phyloP scores from a whole-genome alignment of 1,140 invertebrate genomes.

The Lineus longissimus region DNA sequence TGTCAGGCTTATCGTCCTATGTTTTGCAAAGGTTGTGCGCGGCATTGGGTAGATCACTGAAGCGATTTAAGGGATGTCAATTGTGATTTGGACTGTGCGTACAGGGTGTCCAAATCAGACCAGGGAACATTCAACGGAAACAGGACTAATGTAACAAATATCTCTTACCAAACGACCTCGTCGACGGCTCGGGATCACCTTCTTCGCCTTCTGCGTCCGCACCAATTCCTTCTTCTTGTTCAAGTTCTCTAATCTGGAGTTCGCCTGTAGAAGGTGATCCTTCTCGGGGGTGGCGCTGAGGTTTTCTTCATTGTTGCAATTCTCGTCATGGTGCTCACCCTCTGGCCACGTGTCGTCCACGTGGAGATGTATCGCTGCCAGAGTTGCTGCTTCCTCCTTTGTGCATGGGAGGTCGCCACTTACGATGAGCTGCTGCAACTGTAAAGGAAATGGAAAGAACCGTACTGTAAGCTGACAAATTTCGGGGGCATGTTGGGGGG shows the following conservation, averaged over 20 bases:
- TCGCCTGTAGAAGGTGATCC: conserved; percentile 7
- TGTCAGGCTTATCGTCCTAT: no score
- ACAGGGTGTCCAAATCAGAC: no score
- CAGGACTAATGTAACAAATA: no score
- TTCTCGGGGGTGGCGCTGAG: conserved; percentile 32
- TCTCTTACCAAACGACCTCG: conserved; percentile 7
- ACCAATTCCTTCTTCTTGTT: conserved; percentile 42
- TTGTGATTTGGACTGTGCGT: no score
- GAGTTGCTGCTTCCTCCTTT: conserved; percentile 66
- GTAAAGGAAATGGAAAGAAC: conserved; percentile 16
- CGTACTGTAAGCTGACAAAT: no score
- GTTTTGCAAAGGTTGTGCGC: no score
- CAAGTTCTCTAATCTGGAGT: conserved; percentile 34
- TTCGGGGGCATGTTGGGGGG: no score
- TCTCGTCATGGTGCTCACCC: conserved; percentile 4
- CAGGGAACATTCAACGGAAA: no score
- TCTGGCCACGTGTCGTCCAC: conserved; percentile 65
- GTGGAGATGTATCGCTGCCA: conserved; percentile 67
- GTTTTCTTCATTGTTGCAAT: conserved; percentile 12
- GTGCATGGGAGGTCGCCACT: conserved; percentile 65
- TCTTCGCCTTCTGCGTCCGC: conserved; percentile 43
- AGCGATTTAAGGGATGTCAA: no score
- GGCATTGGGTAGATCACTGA: no score
- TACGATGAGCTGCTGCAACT: conserved; percentile 66
- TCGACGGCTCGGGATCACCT: conserved; percentile 43